Conservation (phyloP, 2,113 vertebrate species). For the Leuciscus idus region DNA sequence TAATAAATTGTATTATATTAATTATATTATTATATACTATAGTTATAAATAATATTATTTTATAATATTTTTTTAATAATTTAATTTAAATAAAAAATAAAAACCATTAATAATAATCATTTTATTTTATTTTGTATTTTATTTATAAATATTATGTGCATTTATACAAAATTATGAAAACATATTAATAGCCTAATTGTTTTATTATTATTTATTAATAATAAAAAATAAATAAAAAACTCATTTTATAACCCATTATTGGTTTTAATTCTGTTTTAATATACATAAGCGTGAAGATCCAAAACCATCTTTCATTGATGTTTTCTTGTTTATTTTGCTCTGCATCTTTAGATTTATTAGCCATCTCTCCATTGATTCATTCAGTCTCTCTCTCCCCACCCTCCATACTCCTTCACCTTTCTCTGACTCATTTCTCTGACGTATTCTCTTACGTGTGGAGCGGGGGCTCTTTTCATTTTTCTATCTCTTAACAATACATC, state of each 20-base stretch:
- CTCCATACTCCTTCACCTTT: slow-evolving; percentile 43
- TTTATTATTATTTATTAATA: not conserved
- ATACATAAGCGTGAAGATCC: not conserved
- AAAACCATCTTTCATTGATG: not conserved
- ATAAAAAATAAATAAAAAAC: too few relatives aligned
- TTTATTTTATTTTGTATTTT: too few relatives aligned
- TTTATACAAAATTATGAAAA: not conserved
- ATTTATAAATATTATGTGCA: not conserved
- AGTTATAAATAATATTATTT: not conserved
- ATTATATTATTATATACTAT: not conserved
- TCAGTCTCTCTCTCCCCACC: slow-evolving; percentile 18
- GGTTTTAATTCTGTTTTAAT: not conserved
- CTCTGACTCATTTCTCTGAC: slow-evolving; percentile 53
- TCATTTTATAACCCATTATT: not conserved
- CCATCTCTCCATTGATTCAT: slow-evolving; percentile 36
- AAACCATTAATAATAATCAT: too few relatives aligned
- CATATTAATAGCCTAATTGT: rapidly evolving
- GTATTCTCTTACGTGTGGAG: slow-evolving; percentile 44
- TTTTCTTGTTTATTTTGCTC: slow-evolving; percentile 40
- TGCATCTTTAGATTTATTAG: slow-evolving; percentile 56
- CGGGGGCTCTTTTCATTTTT: slow-evolving; percentile 36
- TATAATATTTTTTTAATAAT: not conserved
- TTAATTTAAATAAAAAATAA: too few relatives aligned
- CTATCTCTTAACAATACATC: slow-evolving; percentile 24
- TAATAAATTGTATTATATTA: not conserved